Evolutionary conservation across 2,113 vertebrate species (phyloP), one percentile per base, ranked within the genome.

Genomic region (Scomber colias): DNA sequence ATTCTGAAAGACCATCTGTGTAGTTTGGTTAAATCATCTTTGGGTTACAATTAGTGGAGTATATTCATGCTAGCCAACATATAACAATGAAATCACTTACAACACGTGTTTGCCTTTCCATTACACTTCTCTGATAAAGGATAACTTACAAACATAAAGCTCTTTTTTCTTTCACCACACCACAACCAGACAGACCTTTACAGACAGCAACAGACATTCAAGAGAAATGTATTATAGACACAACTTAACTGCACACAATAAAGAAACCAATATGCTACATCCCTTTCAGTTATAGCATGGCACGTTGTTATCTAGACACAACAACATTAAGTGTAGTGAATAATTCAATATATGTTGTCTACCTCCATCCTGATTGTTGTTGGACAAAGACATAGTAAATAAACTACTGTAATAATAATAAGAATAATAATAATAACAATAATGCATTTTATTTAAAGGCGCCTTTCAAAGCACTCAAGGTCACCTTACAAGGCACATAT

Each of bases 21-120:
- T 59, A 40, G 57, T 19, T 63, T 12, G 1, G 24, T 64, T 68
- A n/a, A 62, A 64, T 62, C 8, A 46, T 19, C 56, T 67, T 62
- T 6, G 17, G 35, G 35, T 40, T 40, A 40, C 35, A 40, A 7
- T 2, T 7, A 54, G 17, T 21, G 5, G 53, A 14, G 54, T 12
- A 6, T n/a, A 16, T 50, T 60, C 15, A 11, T 40, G 35, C 6
- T 7, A 40, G 35, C 35, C 35, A 40, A 53, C 27, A 35, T 21
- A 21, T 24, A 3, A 15, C 9, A 13, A 53, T 66, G 27, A 65
- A 75, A 49, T 40, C 44, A 65, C 5, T 3, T 48, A 19, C 5
- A 21, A 24, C 8, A 14, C 14, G 1, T 19, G 35, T 17, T 0
- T 5, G 40, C 59, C 54, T 49, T 31, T 65, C 24, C 31, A 1